Evolutionary conservation across 2,113 vertebrate genomes (phyloP), one percentile per base, ranked within the genome.

Genomic region (Corvus cornix): DNA sequence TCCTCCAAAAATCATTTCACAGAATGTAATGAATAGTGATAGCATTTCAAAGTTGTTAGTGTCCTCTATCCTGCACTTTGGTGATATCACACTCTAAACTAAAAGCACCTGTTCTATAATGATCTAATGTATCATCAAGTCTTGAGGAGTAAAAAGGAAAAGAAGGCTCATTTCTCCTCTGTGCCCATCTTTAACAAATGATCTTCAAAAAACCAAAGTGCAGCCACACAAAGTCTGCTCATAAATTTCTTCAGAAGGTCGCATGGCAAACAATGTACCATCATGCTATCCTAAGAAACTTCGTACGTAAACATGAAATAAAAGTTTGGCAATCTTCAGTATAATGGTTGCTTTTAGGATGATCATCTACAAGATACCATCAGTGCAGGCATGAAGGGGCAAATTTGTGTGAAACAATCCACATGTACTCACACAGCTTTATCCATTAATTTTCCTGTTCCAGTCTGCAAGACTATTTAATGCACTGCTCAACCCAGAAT

Each of bases 1-100:
- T 46, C 64, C 69, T 93, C 52, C 62, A 84, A 93, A 94, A 93
- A 62, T 87, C 9, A 76, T 87, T 85, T 94, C 51, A 53, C 35
- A 86, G 59, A n/a, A 17, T 60, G 15, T 31, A 93, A 91, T 56
- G 66, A 78, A 74, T 64, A 88, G 35, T 37, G 63, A 89, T 48
- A 73, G 64, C 81, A 72, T 87, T 94, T 89, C 59, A 84, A 88
- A 88, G 35, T 46, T 78, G 62, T 67, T 72, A 70, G 26, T 74
- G 79, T 72, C 56, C 46, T 66, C 37, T 72, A 26, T 52, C 13
- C 39, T n/a, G 31, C 1, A 3, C 28, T 81, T 80, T 21, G 46
- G 48, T 60, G 58, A 81, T 66, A 90, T 15, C 75, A 68, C 5
- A 2, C 41, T 83, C 67, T 37, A 84, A 72, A 89, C 49, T 70